A percentile compares a stretch with the other conserved stretches of the same genome.
Evolutionary conservation across 2,797 vertebrate genomes (phyloP).

Genomic region (Halcyon smyrnensis): DNA sequence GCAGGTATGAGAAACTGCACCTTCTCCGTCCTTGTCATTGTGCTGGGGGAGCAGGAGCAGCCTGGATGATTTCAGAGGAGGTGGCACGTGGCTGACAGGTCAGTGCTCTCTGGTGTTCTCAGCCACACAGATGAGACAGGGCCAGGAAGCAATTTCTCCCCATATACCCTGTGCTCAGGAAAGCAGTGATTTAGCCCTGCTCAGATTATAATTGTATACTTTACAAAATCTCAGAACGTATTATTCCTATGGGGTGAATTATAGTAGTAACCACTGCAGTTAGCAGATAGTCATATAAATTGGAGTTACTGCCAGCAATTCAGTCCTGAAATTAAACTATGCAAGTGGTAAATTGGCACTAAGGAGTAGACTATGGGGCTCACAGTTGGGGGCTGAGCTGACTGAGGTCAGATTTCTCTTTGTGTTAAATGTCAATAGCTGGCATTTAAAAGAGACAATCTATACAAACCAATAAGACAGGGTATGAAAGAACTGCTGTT

Average conservation of each 20-base stretch:
- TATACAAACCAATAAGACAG: slow-evolving; percentile 76
- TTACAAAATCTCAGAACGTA: slow-evolving; percentile 26
- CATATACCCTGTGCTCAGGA: neutral
- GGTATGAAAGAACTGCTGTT: slow-evolving; percentile 73
- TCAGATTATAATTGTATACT: neutral
- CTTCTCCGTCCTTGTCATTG: rapidly evolving
- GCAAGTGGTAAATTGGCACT: slow-evolving; percentile 73
- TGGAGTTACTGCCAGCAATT: slow-evolving; percentile 55
- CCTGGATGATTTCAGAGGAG: neutral
- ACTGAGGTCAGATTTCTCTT: slow-evolving; percentile 79
- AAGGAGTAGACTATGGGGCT: slow-evolving; percentile 61
- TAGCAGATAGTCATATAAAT: slow-evolving; percentile 36
- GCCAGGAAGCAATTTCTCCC: neutral
- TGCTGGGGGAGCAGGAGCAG: neutral
- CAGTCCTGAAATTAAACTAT: slow-evolving; percentile 61
- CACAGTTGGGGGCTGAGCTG: slow-evolving; percentile 71
- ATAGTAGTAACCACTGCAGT: neutral
- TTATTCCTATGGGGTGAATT: slow-evolving; percentile 31
- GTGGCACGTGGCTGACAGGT: neutral
- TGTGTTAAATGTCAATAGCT: slow-evolving; percentile 82
- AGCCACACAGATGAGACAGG: neutral
- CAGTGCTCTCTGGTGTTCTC: neutral
- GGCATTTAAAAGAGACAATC: slow-evolving; percentile 81
- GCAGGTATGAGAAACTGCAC: neutral
- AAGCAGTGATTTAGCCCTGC: neutral